Percentiles rank a stretch among this genome's conserved stretches.
Conservation (phyloP, 1,140 invertebrate species). For the Drosophila pseudoananassae region DNA sequence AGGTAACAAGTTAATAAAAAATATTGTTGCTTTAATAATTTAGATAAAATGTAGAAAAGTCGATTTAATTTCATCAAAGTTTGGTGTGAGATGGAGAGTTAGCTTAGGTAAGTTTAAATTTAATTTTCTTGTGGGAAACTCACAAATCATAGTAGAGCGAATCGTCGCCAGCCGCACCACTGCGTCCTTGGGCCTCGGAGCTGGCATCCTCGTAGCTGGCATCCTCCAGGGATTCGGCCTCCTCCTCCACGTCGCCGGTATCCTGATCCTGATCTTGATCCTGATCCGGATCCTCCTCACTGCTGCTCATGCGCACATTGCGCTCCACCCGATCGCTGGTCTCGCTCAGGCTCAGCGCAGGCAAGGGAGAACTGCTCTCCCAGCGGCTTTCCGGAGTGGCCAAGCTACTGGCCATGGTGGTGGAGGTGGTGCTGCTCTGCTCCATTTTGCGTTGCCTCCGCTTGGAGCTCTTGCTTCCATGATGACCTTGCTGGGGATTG, state of each 20-base stretch:
- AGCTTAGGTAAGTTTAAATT: conserved; percentile 36
- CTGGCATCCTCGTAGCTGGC: conserved; percentile 63
- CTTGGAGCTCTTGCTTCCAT: conserved; percentile 38
- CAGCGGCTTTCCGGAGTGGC: conserved; percentile 37
- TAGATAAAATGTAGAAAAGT: conserved; percentile 36
- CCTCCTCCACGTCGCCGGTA: conserved; percentile 28
- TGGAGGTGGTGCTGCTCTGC: conserved; percentile 23
- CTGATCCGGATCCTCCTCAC: conserved; percentile 46
- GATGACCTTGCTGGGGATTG: conserved; percentile 11
- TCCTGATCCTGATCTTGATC: conserved; percentile 39
- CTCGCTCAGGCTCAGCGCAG: conserved; percentile 59
- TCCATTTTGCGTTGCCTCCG: conserved; percentile 38
- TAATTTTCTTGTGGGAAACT: conserved; percentile 55
- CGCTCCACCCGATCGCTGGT: conserved; percentile 79
- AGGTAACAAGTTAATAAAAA: conserved; percentile 31
- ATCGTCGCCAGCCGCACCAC: conserved; percentile 63
- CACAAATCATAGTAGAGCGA: conserved; percentile 81
- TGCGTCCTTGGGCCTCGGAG: conserved; percentile 47
- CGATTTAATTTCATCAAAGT: conserved; percentile 23
- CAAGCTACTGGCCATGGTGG: conserved; percentile 61
- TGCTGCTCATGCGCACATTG: conserved; percentile 53
- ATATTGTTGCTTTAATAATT: conserved; percentile 20
- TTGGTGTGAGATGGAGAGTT: conserved; percentile 52
- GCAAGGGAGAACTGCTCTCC: conserved; percentile 70
- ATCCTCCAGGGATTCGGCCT: conserved; percentile 53